Evolutionary conservation across 1,140 invertebrate species (phyloP).

Genomic region (Ganaspis sp.): DNA sequence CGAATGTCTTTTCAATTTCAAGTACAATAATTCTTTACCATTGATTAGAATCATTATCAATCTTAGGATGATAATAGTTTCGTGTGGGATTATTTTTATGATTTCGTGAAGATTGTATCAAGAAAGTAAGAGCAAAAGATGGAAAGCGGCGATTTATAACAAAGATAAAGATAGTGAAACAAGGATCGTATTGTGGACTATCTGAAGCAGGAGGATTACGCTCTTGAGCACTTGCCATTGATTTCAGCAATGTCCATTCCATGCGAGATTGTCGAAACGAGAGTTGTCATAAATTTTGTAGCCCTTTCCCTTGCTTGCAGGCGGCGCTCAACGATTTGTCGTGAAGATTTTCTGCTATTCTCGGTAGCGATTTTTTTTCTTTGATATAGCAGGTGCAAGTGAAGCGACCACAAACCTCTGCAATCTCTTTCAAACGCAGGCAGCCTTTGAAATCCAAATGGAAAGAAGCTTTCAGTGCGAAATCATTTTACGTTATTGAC

Average conservation of each 20-base stretch:
- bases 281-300: conserved; percentile 27
- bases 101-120: too few species aligned
- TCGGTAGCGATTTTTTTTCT: neutral
- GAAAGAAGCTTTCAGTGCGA: conserved; percentile 9
- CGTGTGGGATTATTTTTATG: too few species aligned
- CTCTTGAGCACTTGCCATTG: conserved; percentile 22
- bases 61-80: too few species aligned
- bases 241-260: conserved; percentile 23
- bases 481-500: conserved; percentile 21
- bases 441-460: conserved; percentile 22
- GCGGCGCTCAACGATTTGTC: conserved; percentile 23
- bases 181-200: neutral
- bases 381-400: conserved; percentile 10
- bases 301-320: neutral
- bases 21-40: too few species aligned
- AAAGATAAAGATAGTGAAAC: conserved; percentile 6
- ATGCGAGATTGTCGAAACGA: conserved; percentile 4
- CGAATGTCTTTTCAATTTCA: too few species aligned
- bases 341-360: conserved; percentile 9
- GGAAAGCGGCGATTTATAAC: neutral
- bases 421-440: conserved; percentile 26
- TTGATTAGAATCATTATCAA: too few species aligned
- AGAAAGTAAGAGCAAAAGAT: neutral
- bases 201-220: conserved; percentile 16
- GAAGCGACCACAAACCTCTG: conserved; percentile 20